phyloP scores from a whole-genome alignment of 2,888 invertebrate species.

The Tetrapedia diversipes region DNA sequence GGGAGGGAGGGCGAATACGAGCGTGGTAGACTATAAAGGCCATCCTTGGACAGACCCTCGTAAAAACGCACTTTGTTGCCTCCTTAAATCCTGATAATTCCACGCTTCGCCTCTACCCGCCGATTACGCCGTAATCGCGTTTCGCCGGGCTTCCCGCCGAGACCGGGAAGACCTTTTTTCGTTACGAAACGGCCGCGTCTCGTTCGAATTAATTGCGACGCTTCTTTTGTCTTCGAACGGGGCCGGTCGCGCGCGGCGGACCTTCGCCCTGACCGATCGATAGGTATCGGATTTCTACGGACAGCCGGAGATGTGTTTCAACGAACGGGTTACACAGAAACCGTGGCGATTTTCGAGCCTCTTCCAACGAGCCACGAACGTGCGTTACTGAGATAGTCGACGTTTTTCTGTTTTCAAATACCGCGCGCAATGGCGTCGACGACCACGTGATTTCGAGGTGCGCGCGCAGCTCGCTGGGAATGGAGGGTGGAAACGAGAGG shows the following conservation, averaged over 20 bases:
- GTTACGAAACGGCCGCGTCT: conserved; percentile 56
- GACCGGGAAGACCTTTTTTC: conserved; percentile 66
- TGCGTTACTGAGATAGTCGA: no score
- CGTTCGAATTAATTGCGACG: conserved; percentile 63
- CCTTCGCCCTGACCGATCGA: conserved; percentile 15
- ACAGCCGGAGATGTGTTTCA: background rate
- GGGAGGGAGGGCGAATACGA: conserved; percentile 49
- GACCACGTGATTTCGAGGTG: background rate
- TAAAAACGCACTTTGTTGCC: conserved; percentile 74
- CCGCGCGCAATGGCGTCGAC: background rate
- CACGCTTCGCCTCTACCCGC: conserved; percentile 71
- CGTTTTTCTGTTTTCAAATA: no score
- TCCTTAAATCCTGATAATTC: conserved; percentile 74
- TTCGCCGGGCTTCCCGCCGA: conserved; percentile 70
- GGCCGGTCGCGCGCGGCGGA: conserved; percentile 29
- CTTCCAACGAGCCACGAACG: background rate
- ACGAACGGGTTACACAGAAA: background rate
- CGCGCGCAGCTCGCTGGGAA: background rate
- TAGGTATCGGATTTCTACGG: conserved; percentile 29
- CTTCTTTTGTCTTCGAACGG: conserved; percentile 63
- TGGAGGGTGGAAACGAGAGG: no score
- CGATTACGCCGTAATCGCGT: conserved; percentile 73
- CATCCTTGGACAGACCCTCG: conserved; percentile 72
- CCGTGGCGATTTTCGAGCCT: background rate
- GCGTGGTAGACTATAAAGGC: conserved; percentile 70